Evolutionary conservation across 1,140 invertebrate species (phyloP), one percentile per base, ranked within the genome.

Genomic region (Pissodes strobi): DNA sequence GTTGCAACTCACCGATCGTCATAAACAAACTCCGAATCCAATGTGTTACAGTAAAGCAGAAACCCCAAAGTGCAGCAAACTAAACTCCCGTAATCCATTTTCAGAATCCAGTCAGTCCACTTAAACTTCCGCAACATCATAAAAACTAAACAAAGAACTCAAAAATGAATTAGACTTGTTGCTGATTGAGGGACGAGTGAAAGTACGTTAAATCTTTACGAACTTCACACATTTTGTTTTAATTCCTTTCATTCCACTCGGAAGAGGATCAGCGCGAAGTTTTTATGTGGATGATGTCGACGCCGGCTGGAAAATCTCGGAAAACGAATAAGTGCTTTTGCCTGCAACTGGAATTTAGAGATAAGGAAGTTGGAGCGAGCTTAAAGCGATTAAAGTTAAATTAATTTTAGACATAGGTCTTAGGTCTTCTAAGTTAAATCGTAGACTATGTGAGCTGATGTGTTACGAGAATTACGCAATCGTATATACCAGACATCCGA

Each of bases 21-120:
- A 79, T 95, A 96, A 69, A 94, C 92, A 83, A 96, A 96, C 73
- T 92, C 91, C 43, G 92, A 92, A 73, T 92, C 87, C 67, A 96
- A 80, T 3, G 93, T 94, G 81, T 95, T 94, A 78, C 92, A 88
- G 81, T 95, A 95, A 55, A 95, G 83, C 60, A 90, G 79, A 78
- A 90, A 89, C 58, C 90, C 90, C 68, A 91, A 80, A 73, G 88
- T 80, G 77, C 88, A 88, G 81, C 89, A 90, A 71, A 85, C 82
- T 75, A 90, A 79, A 77, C 86, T 88, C 76, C 89, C 85, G 83
- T 85, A 86, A 83, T 90, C 90, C 85, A 90, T 90, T 82, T 78
- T 66, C 55, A 41, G 15, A 46, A 52, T 38, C 71, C 63, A 67
- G 45, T 46, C 63, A 57, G 45, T 37, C 58, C 61, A 72, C 64